Evolutionary conservation across 2,797 vertebrate species (phyloP).

Genomic region (Aplochiton taeniatus): DNA sequence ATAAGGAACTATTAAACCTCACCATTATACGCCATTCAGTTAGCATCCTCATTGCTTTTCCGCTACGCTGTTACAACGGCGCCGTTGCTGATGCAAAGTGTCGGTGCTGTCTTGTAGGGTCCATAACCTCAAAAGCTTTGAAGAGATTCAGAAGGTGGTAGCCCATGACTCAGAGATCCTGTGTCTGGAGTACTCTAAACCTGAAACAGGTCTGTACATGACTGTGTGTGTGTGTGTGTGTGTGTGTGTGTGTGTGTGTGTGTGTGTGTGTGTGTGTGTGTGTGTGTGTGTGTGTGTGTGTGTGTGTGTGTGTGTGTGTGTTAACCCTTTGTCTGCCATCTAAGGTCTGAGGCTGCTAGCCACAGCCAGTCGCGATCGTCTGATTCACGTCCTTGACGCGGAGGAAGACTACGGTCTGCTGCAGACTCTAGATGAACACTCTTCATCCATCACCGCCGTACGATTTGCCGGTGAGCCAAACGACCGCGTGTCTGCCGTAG

Average conservation of each 20-base stretch:
- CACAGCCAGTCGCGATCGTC: conserved; percentile 89
- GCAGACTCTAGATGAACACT: conserved; percentile 95
- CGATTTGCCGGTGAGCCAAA: conserved; percentile 87
- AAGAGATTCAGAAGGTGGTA: conserved; percentile 87
- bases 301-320: background rate
- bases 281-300: background rate
- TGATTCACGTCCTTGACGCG: conserved; percentile 91
- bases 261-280: background rate
- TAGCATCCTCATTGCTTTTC: too few relatives aligned
- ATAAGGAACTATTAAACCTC: too few relatives aligned
- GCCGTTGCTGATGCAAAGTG: background rate
- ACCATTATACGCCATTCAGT: too few relatives aligned
- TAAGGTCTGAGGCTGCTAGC: conserved; percentile 90
- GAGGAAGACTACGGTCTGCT: conserved; percentile 85
- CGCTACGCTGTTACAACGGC: too few relatives aligned
- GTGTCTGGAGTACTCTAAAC: conserved; percentile 92
- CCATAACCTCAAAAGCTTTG: conserved; percentile 84
- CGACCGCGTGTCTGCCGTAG: too few relatives aligned
- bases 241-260: conserved; percentile 1
- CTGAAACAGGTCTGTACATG: conserved; percentile 82
- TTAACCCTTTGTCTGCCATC: conserved; percentile 1
- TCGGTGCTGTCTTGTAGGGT: conserved; percentile 73
- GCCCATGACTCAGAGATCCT: conserved; percentile 93
- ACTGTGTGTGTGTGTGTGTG: conserved; percentile 11
- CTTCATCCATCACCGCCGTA: conserved; percentile 92